Conservation (phyloP, 1,140 invertebrate genomes). For the Scaptomyza montana region DNA sequence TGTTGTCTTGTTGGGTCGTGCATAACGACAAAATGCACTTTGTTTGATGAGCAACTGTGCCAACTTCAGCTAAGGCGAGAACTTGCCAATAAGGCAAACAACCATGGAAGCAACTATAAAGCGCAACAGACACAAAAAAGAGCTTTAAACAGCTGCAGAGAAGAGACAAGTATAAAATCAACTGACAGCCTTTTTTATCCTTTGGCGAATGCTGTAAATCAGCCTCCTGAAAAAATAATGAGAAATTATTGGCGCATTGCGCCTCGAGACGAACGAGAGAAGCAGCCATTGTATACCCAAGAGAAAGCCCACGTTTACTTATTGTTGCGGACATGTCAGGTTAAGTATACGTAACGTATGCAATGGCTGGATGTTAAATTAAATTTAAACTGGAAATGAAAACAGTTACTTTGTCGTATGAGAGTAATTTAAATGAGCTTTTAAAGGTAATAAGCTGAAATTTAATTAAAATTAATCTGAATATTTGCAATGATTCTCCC, state of each 20-base stretch:
- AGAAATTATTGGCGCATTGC: slow-evolving; percentile 56
- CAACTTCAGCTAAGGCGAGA: not conserved
- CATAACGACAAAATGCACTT: slow-evolving; percentile 58
- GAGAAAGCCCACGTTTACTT: not conserved
- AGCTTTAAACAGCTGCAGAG: slow-evolving; percentile 20
- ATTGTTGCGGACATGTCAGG: slow-evolving; percentile 3
- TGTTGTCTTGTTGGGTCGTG: slow-evolving; percentile 18
- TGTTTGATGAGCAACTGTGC: slow-evolving; percentile 45
- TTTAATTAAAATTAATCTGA: not conserved
- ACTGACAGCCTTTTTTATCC: slow-evolving; percentile 26
- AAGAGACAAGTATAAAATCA: slow-evolving; percentile 14
- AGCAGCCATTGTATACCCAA: not conserved
- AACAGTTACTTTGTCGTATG: not conserved
- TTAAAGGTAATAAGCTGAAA: not conserved
- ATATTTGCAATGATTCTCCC: not conserved
- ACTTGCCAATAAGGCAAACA: slow-evolving; percentile 19
- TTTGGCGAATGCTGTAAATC: slow-evolving; percentile 27
- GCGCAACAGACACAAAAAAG: not conserved
- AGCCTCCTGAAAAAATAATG: slow-evolving; percentile 47
- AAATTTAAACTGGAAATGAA: not conserved
- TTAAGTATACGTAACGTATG: slow-evolving; percentile 26
- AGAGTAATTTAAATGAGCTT: not conserved
- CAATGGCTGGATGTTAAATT: not conserved
- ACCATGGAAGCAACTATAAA: slow-evolving; percentile 13
- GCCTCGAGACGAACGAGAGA: slow-evolving; percentile 2